Base-by-base conservation (phyloP, 2,113 vertebrate species). In the Cathartes aura region DNA sequence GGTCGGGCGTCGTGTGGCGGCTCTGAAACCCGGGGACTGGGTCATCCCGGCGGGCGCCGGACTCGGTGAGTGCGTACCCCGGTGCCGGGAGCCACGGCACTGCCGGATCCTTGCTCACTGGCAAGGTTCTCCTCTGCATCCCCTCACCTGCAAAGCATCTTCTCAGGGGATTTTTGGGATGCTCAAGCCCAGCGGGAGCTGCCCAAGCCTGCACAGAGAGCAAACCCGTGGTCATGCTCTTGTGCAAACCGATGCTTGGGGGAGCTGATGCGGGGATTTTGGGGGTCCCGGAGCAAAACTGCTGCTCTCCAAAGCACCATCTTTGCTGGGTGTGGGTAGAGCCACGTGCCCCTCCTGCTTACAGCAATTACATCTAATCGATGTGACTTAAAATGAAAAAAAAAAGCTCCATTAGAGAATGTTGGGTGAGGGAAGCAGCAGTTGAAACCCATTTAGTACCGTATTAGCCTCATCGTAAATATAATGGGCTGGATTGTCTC, bases 21-120 rank as follows among this genome's bases (percentile, higher is more conserved):
- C 97, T 8, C 75, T 99, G 81, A 98, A 98, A 94, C 96, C 97
- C 0, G 99, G 99, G 79, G 99, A 99, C 93, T 98, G 99, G 99
- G 99, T 99, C 86, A 99, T 99, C 78, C 99, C 98, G 2, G 98
- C 97, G 5, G 97, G 97, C 74, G 60, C 98, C 0, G 98, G 99
- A 23, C 95, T 99, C 2, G 99, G 99, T 99, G 96, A 99, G 98
- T 94, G 72, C 8, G 4, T 50, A 17, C 58, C 27, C 56, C 1
- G 1, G 24, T 5, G 30, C 36, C 8, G 2, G 76, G 40, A 52
- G 43, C 68, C 70, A 4, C 1, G 1, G 78, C 62, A 9, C 60
- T 2, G 1, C 48, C 6, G 34, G 20, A 1, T 17, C 56, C 55
- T 47, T 1, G 0, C 42, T 52, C 21, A 3, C 3, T 4, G 1